Conservation (phyloP, 2,888 invertebrate genomes). For the Brenthis ino region DNA sequence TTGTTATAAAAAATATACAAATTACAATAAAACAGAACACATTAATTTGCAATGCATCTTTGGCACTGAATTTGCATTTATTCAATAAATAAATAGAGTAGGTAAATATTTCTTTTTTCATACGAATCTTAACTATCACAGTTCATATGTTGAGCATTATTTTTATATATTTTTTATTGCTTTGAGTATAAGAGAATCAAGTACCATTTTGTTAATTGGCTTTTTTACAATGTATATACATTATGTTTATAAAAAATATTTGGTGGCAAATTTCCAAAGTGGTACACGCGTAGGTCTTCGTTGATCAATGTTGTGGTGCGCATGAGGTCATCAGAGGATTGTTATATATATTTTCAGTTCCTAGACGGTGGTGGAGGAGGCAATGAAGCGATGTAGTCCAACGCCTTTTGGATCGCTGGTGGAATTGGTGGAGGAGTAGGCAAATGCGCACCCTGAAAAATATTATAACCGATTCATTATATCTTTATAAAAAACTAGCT, state of each 20-base stretch:
- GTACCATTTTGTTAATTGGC: slow-evolving; percentile 58
- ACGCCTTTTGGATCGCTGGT: slow-evolving; percentile 87
- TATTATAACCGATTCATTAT: not conserved
- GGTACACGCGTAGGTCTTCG: slow-evolving; percentile 51
- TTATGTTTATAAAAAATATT: slow-evolving; percentile 30
- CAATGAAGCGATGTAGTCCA: slow-evolving; percentile 86
- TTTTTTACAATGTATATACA: slow-evolving; percentile 38
- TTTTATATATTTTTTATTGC: slow-evolving; percentile 69
- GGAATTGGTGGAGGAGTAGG: slow-evolving; percentile 90
- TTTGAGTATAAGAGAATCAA: slow-evolving; percentile 52
- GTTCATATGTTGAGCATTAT: slow-evolving; percentile 72
- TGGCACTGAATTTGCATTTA: slow-evolving; percentile 78
- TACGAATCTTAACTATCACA: slow-evolving; percentile 73
- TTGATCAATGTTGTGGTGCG: slow-evolving; percentile 34
- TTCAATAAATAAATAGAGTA: slow-evolving; percentile 61
- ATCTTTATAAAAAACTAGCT: not conserved
- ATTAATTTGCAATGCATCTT: slow-evolving; percentile 74
- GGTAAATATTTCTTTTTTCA: slow-evolving; percentile 55
- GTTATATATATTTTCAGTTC: slow-evolving; percentile 47
- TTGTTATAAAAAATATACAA: slow-evolving; percentile 21
- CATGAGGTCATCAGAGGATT: slow-evolving; percentile 27
- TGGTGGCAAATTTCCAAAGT: slow-evolving; percentile 53
- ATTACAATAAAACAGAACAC: slow-evolving; percentile 40
- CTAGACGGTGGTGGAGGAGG: slow-evolving; percentile 77
- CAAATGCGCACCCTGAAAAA: slow-evolving; percentile 85